phyloP scores from a whole-genome alignment of 2,797 vertebrate genomes.

The Pyrocephalus nanus region DNA sequence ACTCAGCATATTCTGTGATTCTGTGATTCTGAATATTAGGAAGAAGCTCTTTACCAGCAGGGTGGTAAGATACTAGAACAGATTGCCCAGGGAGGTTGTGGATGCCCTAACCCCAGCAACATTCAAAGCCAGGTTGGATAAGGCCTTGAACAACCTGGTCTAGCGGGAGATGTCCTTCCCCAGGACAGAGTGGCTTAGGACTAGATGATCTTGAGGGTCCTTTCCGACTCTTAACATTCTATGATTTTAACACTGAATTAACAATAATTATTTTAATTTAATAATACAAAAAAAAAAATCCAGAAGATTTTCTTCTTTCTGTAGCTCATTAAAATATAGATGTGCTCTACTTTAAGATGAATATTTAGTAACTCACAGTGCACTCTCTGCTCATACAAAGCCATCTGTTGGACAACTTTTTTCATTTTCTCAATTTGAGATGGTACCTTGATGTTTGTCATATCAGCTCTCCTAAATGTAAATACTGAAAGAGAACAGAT shows the following conservation, averaged over 20 bases:
- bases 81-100: neutral
- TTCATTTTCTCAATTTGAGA: neutral
- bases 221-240: neutral
- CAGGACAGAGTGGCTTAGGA: accelerated
- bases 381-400: neutral
- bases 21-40: neutral
- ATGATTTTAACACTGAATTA: neutral
- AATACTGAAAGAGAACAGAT: neutral
- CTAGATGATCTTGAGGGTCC: neutral
- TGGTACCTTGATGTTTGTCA: neutral
- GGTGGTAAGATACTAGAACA: neutral
- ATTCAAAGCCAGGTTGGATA: neutral
- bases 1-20: neutral
- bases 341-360: neutral
- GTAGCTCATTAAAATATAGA: neutral
- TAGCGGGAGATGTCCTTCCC: neutral
- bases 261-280: neutral
- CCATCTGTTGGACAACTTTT: neutral
- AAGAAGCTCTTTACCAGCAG: neutral
- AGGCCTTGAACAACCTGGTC: neutral
- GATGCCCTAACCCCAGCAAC: neutral
- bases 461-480: neutral
- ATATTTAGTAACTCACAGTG: neutral
- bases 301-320: neutral
- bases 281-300: neutral